phyloP scores from a whole-genome alignment of 2,888 invertebrate genomes.

The Ennomos quercinarius region DNA sequence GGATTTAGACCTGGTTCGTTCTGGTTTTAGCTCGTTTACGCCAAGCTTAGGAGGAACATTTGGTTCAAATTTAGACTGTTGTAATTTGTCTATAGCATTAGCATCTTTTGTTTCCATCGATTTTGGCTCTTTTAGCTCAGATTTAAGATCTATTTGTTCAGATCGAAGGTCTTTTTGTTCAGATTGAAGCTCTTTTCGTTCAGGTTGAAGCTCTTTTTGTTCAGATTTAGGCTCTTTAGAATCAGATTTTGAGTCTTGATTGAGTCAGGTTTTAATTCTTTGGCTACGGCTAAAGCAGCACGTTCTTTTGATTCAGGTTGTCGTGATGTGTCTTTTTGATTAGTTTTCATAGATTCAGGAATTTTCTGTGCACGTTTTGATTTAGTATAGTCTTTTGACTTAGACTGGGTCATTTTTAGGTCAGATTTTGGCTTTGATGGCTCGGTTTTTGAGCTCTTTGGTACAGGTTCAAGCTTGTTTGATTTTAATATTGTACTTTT shows the following conservation, averaged over 20 bases:
- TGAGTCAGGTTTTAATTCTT: neutral
- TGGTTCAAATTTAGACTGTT: neutral
- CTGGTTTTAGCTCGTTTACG: neutral
- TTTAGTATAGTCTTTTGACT: neutral
- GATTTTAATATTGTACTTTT: conserved; percentile 8
- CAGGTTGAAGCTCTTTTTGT: neutral
- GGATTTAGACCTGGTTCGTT: no score
- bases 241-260: conserved; percentile 10
- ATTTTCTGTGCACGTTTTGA: no score
- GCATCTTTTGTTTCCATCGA: neutral
- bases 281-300: conserved; percentile 1
- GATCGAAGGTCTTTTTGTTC: conserved; percentile 4
- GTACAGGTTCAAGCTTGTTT: conserved; percentile 2
- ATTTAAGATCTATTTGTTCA: neutral
- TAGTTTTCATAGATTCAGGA: neutral
- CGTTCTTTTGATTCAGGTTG: conserved; percentile 13
- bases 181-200: conserved; percentile 11
- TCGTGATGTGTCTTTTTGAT: no score
- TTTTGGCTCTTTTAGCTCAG: conserved; percentile 4
- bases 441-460: neutral
- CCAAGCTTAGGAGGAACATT: neutral
- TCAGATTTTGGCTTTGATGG: conserved; percentile 11
- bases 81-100: neutral
- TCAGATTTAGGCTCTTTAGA: conserved; percentile 1
- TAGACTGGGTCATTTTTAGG: conserved; percentile 1